phyloP scores from a whole-genome alignment of 2,888 invertebrate genomes.

The Anthophora plumipes region DNA sequence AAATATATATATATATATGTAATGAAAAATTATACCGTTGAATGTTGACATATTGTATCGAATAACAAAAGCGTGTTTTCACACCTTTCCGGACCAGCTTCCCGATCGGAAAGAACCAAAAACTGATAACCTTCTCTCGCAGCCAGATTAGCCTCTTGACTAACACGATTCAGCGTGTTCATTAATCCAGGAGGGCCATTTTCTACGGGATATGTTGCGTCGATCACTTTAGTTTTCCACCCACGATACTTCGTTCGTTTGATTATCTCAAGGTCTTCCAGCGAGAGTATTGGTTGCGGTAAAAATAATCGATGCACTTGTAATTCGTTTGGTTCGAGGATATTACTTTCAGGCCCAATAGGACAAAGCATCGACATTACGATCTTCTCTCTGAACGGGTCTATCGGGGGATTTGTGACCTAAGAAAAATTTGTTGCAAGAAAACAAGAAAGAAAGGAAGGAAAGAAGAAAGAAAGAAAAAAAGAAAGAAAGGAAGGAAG shows the following conservation, averaged over 20 bases:
- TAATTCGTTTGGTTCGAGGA: conserved; percentile 94
- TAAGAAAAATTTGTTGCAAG: conserved; percentile 73
- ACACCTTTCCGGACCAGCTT: conserved; percentile 86
- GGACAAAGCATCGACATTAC: conserved; percentile 99
- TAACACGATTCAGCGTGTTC: conserved; percentile 92
- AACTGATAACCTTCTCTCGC: conserved; percentile 92
- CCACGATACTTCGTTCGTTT: conserved; percentile 93
- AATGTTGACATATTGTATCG: neutral
- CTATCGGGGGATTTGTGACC: conserved; percentile 99
- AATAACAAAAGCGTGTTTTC: neutral
- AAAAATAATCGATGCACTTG: conserved; percentile 97
- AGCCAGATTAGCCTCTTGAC: conserved; percentile 92
- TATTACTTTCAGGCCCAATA: conserved; percentile 98
- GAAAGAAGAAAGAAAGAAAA: neutral
- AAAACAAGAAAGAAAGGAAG: neutral
- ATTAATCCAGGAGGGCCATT: conserved; percentile 92
- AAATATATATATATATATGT: too few relatives aligned
- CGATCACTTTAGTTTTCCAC: conserved; percentile 95
- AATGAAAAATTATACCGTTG: neutral
- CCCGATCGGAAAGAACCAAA: conserved; percentile 93
- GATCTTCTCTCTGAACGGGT: conserved; percentile 99
- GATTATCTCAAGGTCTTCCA: conserved; percentile 95
- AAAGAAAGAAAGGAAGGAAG: neutral
- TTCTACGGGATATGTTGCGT: conserved; percentile 93
- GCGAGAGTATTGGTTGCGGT: conserved; percentile 96